Base-by-base conservation (phyloP, 2,888 invertebrate genomes). In the Heteromyza rotundicornis region DNA sequence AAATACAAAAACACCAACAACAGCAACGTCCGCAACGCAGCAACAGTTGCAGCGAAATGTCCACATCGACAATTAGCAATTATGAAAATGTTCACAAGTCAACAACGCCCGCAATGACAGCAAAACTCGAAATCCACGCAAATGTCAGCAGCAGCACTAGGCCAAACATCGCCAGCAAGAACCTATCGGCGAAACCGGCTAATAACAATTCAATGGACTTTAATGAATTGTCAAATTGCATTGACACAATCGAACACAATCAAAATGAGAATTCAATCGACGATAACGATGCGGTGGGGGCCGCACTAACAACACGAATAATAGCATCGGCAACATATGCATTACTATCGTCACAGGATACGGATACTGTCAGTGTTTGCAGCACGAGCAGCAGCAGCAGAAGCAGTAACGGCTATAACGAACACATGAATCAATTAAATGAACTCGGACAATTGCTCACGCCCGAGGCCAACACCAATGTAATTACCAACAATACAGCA, bases 171-270 rank as follows among this genome's bases (percentile, higher is more conserved):
- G 57, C 32, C 58, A 35, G 47, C 64, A 68, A 20, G 57, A 61
- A 17, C 36, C 52, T 62, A 65, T n/a, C 56, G 35, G 60, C n/a
- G n/a, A n/a, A n/a, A n/a, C n/a, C 69, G 63, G 59, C 69, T 70
- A 75, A 76, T 73, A 78, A 73, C 77, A 83, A 81, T 75, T 79
- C 82, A 74, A 84, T 84, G 81, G 81, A 84, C 79, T 83, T 83
- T 80, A 82, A 84, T 79, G 84, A 84, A 77, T 77, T 84, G 78
- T 81, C 83, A 70, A 82, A 83, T 79, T 83, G 84, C 76, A 82
- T 84, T 72, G 82, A 82, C 69, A 82, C 81, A 74, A 83, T 82
- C 70, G 81, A 82, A 70, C 78, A 75, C 71, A 79, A 72, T 72
- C 81, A 76, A 69, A 76, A 68, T 57, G 74, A 69, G 66, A 70